Base-by-base conservation (phyloP, 2,888 invertebrate genomes). In the Tetheella fluctuosa region DNA sequence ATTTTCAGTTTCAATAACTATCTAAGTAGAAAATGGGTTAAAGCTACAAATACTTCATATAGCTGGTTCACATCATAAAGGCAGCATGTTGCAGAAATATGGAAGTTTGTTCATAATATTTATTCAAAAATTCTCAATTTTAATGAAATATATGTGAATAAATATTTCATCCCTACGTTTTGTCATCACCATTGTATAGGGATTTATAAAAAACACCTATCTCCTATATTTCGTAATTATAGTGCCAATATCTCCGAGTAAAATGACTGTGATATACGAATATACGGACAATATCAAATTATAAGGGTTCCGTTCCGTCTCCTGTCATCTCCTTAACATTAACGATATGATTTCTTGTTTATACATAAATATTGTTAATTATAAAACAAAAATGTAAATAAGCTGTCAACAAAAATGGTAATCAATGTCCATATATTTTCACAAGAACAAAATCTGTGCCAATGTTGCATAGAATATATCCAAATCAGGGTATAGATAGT, bases 401-500 rank as follows among this genome's bases (percentile, higher is more conserved):
- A n/a, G n/a, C 17, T 59, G n/a, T 62, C 63, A n/a, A n/a, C n/a
- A 56, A 64, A 58, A 2, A 37, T n/a, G 20, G 10, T 20, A 10
- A 20, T 48, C 48, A 48, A 48, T 48, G 48, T 48, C 48, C 20
- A 48, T 48, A 15, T 48, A 61, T 25, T 17, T 61, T 63, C 63
- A 62, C 62, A 70, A 61, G 34, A 65, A 68, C 63, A 37, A 65
- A 64, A 73, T 74, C 76, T 79, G 83, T 81, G 84, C 83, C 83
- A 84, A 86, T 61, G 65, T 64, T 60, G 82, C 80, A 81, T 73
- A 74, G 77, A 80, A 78, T 74, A 79, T 83, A 85, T 86, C 83
- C 84, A 85, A 70, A 77, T 81, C 90, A 90, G 89, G 90, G 90
- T 90, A 86, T 81, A 59, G 65, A 68, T 48, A 48, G 17, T n/a